A percentile compares a stretch with the other conserved stretches of the same genome.
phyloP scores from a whole-genome alignment of 2,888 invertebrate species.

The Spatulosminthurus flaviceps region DNA sequence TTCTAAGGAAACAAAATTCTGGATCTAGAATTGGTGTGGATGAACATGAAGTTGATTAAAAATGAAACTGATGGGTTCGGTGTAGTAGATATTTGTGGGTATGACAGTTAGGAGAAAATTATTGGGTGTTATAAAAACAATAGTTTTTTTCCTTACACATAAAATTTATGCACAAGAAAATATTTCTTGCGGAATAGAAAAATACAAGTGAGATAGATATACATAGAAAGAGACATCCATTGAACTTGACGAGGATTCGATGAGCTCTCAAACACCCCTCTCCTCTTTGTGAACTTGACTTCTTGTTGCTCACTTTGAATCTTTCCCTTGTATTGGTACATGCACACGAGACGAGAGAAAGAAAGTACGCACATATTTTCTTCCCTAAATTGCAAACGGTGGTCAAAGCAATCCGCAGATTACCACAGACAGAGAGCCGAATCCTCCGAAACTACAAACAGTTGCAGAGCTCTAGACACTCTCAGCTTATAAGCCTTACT shows the following conservation, averaged over 20 bases:
- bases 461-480: not conserved
- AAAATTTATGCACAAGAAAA: no score
- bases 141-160: no score
- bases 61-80: no score
- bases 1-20: no score
- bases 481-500: no score
- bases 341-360: constrained; percentile 36
- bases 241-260: constrained; percentile 19
- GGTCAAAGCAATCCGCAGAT: constrained; percentile 24
- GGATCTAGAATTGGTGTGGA: no score
- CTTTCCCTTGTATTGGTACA: not conserved
- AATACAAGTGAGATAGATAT: not conserved
- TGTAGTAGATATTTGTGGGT: no score
- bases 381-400: constrained; percentile 35
- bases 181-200: not conserved
- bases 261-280: constrained; percentile 27
- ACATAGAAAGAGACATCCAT: not conserved
- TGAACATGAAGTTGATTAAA: no score
- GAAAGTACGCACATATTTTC: constrained; percentile 42
- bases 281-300: constrained; percentile 8
- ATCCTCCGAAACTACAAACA: not conserved
- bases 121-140: no score
- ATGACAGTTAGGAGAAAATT: no score
- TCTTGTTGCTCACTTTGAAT: not conserved
- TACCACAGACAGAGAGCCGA: not conserved